Base-by-base conservation (phyloP, 2,888 invertebrate genomes). In the Xylota sylvarum region DNA sequence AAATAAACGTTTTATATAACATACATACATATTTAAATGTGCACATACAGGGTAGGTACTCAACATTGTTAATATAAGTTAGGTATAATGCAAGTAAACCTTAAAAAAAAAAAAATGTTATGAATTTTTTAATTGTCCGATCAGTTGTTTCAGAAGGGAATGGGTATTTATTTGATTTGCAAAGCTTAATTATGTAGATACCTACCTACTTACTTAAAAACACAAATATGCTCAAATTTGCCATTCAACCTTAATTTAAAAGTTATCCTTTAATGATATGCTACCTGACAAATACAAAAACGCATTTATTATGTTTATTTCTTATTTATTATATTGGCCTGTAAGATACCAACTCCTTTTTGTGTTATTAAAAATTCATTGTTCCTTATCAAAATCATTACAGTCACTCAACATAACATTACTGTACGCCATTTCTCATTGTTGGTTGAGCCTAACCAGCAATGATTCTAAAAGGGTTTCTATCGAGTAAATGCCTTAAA, bases 401-500 rank as follows among this genome's bases (percentile, higher is more conserved):
- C 62, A 78, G 55, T 69, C 70, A 78, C 70, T 78, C 70, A 77
- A 60, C 40, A 43, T 69, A 60, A 40, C 50, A 58, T 40, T 77
- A 67, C 43, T 48, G 17, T 46, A 30, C 64, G 67, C 58, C 56
- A 67, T 77, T 67, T 55, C 48, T 77, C 56, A 77, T 67, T 67
- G 67, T 46, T 77, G 40, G 56, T 60, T 50, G 58, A 40, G 60
- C 40, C 50, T 40, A 58, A 67, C 37, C 48, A 58, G 67, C 58
- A 77, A 69, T 67, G 67, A 77, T 67, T 77, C 40, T 69, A 60
- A 58, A 77, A 69, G 77, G 77, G 67, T 77, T 77, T 60, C 32
- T 32, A 4, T 60, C n/a, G 19, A 23, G 50, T 69, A 50, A 40
- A 40, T 67, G 46, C 35, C 35, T 55, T 40, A 23, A 55, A 23